Conservation (phyloP, 2,888 invertebrate species). For the Pachydiplax longipennis region DNA sequence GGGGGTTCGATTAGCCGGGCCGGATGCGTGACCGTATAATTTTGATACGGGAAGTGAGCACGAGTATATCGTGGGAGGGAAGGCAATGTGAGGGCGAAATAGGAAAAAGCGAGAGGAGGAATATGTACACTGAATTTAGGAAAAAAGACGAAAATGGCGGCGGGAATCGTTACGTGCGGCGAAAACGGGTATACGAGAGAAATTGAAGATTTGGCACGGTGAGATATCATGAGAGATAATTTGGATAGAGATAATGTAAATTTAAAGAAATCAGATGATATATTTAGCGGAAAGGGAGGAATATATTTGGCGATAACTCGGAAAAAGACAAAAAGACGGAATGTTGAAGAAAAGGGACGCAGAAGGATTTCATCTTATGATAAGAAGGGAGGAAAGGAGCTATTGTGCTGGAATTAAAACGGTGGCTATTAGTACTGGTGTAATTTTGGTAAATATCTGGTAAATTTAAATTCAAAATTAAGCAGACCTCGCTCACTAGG, state of each 20-base stretch:
- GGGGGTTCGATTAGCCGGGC: not conserved
- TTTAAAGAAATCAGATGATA: not conserved
- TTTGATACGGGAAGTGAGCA: not conserved
- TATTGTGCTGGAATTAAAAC: too few relatives aligned
- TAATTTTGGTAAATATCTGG: too few relatives aligned
- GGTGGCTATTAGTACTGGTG: too few relatives aligned
- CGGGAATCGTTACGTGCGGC: not conserved
- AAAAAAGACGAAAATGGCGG: not conserved
- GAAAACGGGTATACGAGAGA: not conserved
- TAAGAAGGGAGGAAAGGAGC: too few relatives aligned
- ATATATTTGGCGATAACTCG: not conserved
- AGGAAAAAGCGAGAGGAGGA: not conserved
- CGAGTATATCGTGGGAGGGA: not conserved
- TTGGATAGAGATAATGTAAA: not conserved
- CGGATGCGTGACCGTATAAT: constrained; percentile 1
- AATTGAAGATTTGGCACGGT: not conserved
- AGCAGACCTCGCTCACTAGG: too few relatives aligned
- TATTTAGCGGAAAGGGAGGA: not conserved
- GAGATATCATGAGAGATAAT: not conserved
- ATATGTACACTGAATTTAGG: not conserved
- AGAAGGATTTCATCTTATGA: too few relatives aligned
- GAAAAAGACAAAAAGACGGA: not conserved
- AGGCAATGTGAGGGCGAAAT: not conserved
- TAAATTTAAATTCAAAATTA: too few relatives aligned
- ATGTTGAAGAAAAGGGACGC: not conserved